Percentiles rank a stretch among this genome's conserved stretches.
Evolutionary conservation across 1,140 invertebrate species (phyloP).

Genomic region (Drosophila gunungcola): DNA sequence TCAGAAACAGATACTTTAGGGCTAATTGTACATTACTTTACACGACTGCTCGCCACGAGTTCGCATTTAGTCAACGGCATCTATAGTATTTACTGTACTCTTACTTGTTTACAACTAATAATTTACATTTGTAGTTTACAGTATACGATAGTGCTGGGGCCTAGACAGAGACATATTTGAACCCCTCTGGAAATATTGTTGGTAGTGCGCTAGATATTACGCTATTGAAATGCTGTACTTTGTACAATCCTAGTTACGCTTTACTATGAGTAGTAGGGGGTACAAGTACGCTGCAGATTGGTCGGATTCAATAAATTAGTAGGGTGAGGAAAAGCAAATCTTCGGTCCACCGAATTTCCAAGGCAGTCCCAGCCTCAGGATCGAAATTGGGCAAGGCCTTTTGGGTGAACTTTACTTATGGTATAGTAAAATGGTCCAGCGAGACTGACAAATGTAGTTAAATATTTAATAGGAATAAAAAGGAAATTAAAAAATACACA

Average conservation of each 20-base stretch:
- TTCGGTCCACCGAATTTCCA: conserved; percentile 55
- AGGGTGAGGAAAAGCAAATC: conserved; percentile 25
- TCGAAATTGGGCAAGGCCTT: not conserved
- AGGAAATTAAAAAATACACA: conserved; percentile 39
- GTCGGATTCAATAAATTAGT: conserved; percentile 22
- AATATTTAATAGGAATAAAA: conserved; percentile 26
- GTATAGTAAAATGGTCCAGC: conserved; percentile 30
- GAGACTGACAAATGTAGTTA: conserved; percentile 55
- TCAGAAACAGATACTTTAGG: conserved; percentile 45
- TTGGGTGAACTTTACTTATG: conserved; percentile 4
- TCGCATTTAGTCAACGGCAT: conserved; percentile 35
- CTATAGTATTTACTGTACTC: conserved; percentile 41
- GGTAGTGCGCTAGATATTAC: conserved; percentile 33
- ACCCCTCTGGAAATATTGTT: conserved; percentile 16
- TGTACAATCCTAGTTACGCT: conserved; percentile 43
- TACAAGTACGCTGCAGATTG: conserved; percentile 17
- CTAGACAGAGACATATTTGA: conserved; percentile 41
- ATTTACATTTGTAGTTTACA: conserved; percentile 73
- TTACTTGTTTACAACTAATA: conserved; percentile 54
- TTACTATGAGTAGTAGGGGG: conserved; percentile 15
- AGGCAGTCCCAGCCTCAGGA: conserved; percentile 1
- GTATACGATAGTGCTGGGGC: conserved; percentile 61
- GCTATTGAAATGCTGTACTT: conserved; percentile 45
- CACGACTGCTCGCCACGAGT: conserved; percentile 51
- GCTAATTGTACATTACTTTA: conserved; percentile 73